Percentiles rank a stretch among this genome's conserved stretches.
These are phyloP conservation scores for Macrochelys suwanniensis DNA, from an alignment of 2,797 vertebrate species.

Conservation along the genomic window DNA sequence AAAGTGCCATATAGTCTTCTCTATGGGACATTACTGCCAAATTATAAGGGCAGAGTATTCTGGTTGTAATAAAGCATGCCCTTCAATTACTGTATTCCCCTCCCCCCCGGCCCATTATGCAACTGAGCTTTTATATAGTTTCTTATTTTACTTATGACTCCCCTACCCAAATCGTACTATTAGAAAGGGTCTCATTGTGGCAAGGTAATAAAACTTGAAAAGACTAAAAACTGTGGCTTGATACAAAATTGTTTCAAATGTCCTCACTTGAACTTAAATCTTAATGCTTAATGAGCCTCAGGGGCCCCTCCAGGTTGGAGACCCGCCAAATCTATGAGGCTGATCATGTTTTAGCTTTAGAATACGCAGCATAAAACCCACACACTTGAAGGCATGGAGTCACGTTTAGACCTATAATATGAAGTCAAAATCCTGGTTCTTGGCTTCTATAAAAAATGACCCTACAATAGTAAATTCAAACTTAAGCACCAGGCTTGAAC, in stretches of 20 bases:
- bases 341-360: conserved; percentile 71
- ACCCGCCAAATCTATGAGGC: conserved; percentile 67
- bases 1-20: neutral
- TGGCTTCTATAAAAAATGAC: conserved; percentile 1
- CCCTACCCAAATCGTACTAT: neutral
- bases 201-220: conserved; percentile 3
- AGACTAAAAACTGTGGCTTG: conserved; percentile 24
- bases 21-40: neutral
- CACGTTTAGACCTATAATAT: conserved; percentile 25
- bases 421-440: conserved; percentile 40
- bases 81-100: neutral
- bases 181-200: conserved; percentile 33
- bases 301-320: conserved; percentile 71
- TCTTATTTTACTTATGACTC: neutral
- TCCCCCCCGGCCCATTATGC: neutral
- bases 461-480: neutral
- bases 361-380: conserved; percentile 28
- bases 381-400: conserved; percentile 39
- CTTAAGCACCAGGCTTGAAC: neutral
- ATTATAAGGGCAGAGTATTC: conserved; percentile 13
- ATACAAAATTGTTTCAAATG: conserved; percentile 65
- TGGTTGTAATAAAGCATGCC: neutral
- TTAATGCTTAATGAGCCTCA: conserved; percentile 75
- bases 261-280: conserved; percentile 80
- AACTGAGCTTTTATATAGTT: neutral